Evolutionary conservation across 1,140 invertebrate genomes (phyloP), one percentile per base, ranked within the genome.

Genomic region (Magallana ariakensis): DNA sequence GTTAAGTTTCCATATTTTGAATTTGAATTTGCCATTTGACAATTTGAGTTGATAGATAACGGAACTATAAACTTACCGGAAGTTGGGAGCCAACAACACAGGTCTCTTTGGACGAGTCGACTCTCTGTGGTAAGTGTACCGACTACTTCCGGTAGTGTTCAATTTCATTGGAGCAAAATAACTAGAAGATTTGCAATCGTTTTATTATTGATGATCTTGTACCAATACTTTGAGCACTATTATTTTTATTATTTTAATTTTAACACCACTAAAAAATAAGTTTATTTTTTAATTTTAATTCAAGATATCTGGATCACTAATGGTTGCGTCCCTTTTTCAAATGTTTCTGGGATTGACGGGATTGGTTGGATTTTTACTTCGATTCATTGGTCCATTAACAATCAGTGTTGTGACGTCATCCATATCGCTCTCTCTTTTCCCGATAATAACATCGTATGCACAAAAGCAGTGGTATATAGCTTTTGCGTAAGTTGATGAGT

Each of bases 391-490:
- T 0, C 97, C 97, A 0, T 92, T 98, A 57, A 97, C 97, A 0
- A 97, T 98, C 53, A 96, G 96, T 1, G 97, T 97, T 0, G 97
- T 97, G 0, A 97, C 98, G 5, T 96, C 97, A 0, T 92, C 97
- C 16, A 97, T 97, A 87, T 97, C 97, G 2, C 92, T 98, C 0
- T 97, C 97, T 0, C 93, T 98, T 0, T 97, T 97, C 93, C 96
- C 96, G 92, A 96, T 97, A 91, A 97, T 97, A 1, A 96, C 96
- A 0, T 95, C 96, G 6, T 96, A 97, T 4, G 97, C 97, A 0
- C 96, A 97, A 1, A 96, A 96, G 89, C 97, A 97, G 87, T 98
- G 97, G 97, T 96, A 96, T 8, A 97, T 98, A 85, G 96, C 97
- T 1, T 95, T 96, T 57, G 96, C 96, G 97, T 97, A 94, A 96